Conservation (phyloP, 2,888 invertebrate species). For the Drosophila flavopinicola region DNA sequence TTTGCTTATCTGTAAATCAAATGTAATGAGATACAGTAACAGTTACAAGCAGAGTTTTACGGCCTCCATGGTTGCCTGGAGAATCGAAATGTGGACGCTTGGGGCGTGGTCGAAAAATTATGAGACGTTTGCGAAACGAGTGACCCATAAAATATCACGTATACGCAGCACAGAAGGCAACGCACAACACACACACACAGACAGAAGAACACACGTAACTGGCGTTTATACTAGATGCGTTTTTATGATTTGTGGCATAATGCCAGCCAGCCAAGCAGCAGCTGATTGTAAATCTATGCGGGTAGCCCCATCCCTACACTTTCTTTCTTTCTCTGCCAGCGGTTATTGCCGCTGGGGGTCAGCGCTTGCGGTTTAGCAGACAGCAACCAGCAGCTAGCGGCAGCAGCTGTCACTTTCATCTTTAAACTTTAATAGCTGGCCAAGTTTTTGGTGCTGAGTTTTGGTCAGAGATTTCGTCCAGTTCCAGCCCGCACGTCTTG, state of each 20-base stretch:
- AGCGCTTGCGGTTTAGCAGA: conserved; percentile 35
- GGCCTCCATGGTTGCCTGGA: conserved; percentile 41
- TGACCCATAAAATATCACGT: conserved; percentile 79
- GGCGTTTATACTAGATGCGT: conserved; percentile 54
- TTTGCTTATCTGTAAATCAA: conserved; percentile 58
- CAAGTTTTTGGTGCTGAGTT: conserved; percentile 56
- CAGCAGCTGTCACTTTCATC: conserved; percentile 74
- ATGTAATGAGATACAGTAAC: conserved; percentile 52
- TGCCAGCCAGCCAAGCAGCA: conserved; percentile 48
- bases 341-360: conserved; percentile 51
- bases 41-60: conserved; percentile 39
- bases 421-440: conserved; percentile 69
- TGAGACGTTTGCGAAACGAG: conserved; percentile 55
- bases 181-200: conserved; percentile 11
- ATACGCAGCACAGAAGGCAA: conserved; percentile 48
- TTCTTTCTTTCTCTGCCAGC: conserved; percentile 30
- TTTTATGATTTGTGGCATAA: conserved; percentile 76
- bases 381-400: conserved; percentile 6
- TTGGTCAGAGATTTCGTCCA: conserved; percentile 61
- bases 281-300: conserved; percentile 76
- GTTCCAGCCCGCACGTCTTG: conserved; percentile 59
- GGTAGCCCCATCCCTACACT: conserved; percentile 32
- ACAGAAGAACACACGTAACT: conserved; percentile 29
- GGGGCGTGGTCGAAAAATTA: conserved; percentile 36
- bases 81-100: conserved; percentile 37